Percentiles rank a stretch among this genome's conserved stretches.
Evolutionary conservation across 2,113 vertebrate genomes (phyloP).

Genomic region (Pelobates fuscus): DNA sequence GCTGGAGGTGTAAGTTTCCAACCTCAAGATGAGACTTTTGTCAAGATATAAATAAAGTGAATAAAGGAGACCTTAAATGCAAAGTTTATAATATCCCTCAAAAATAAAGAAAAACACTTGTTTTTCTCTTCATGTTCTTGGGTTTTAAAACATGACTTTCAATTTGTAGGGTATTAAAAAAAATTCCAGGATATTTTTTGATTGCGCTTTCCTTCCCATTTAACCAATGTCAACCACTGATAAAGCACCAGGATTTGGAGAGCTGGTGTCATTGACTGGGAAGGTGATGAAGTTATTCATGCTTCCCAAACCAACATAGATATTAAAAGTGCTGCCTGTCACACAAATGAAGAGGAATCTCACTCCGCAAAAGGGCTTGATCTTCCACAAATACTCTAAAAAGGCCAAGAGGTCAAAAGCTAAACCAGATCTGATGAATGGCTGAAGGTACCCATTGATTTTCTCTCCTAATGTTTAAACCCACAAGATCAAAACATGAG

Average conservation of each 20-base stretch:
- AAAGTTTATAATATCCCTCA: no score
- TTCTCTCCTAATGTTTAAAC: background rate
- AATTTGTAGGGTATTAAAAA: no score
- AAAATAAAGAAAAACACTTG: no score
- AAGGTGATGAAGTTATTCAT: background rate
- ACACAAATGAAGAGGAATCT: conserved; percentile 1
- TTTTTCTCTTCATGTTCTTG: no score
- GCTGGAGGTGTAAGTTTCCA: no score
- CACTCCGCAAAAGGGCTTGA: background rate
- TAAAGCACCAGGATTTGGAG: background rate
- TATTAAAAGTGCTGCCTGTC: background rate
- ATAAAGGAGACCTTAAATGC: no score
- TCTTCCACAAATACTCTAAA: background rate
- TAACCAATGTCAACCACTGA: background rate
- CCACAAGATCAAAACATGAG: no score
- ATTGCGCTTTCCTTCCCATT: no score
- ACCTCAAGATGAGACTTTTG: no score
- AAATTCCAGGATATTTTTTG: no score
- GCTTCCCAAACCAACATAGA: background rate
- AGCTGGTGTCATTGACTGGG: background rate
- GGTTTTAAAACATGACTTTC: no score
- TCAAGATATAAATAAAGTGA: no score
- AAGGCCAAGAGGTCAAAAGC: background rate
- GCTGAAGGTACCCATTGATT: background rate
- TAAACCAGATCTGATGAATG: background rate